Base-by-base conservation (phyloP, 1,140 invertebrate species). In the Drosophila sulfurigaster region DNA sequence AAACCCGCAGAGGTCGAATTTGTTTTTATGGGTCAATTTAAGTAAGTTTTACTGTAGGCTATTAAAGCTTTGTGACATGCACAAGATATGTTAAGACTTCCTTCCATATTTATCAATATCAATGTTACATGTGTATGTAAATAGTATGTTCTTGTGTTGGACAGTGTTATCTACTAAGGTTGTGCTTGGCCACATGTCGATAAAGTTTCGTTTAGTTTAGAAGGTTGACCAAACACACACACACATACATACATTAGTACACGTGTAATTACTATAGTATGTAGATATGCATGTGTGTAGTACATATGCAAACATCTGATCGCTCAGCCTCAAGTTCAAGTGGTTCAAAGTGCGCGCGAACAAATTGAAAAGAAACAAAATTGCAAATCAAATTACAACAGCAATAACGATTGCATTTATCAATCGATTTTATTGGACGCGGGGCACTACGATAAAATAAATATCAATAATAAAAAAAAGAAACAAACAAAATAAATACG, bases 341-440 rank as follows among this genome's bases (percentile, higher is more conserved):
- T 72, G 78, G 82, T 73, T 81, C 79, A 86, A 85, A 85, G 82
- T 86, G 54, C 82, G 59, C 56, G 60, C 57, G 13, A 15, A 16
- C 45, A 54, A 69, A 65, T 57, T 82, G 81, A 81, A 81, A 76
- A 81, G 59, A 6, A 41, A 28, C 63, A 13, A 25, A 30, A 48
- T 35, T 15, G 25, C n/a, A 69, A 30, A 54, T 38, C 48, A 11
- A 52, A 41, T 58, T 32, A 30, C n/a, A 38, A 56, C 38, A 15
- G 11, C 11, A 32, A 67, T 78, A 72, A 72, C 76, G 68, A 66
- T 63, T 62, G 66, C 65, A 77, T 86, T 75, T 72, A 72, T 66
- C 65, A 67, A 52, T 28, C 25, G 25, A 57, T 20, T 86, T 86
- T 86, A 88, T 82, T 41, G 43, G 8, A 38, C 35, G 35, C 5